Conservation (phyloP, 2,113 vertebrate genomes). For the Cyanistes caeruleus region DNA sequence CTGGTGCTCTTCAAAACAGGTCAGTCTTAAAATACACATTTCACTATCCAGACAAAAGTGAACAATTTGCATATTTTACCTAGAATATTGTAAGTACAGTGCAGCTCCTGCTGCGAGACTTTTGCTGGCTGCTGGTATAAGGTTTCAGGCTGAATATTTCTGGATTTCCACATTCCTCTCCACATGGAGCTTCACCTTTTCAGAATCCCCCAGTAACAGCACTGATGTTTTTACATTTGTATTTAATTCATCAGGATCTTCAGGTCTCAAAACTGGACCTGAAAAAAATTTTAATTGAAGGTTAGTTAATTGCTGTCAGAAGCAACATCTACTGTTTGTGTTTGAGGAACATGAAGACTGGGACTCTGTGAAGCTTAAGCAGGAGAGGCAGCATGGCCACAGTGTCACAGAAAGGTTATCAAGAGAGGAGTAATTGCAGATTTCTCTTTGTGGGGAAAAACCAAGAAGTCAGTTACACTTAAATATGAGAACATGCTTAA, state of each 20-base stretch:
- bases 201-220: background rate
- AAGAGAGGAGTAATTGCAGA: background rate
- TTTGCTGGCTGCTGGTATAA: background rate
- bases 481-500: background rate
- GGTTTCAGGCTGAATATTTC: background rate
- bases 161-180: background rate
- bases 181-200: background rate
- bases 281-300: background rate
- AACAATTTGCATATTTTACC: background rate
- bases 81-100: background rate
- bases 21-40: background rate
- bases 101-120: background rate
- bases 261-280: background rate
- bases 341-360: background rate
- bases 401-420: background rate
- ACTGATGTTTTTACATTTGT: background rate
- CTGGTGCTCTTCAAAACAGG: background rate
- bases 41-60: background rate
- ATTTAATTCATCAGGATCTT: background rate
- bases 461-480: background rate
- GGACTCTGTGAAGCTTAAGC: background rate
- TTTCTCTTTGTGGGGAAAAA: background rate
- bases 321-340: background rate
- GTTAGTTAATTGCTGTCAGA: background rate
- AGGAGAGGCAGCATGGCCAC: background rate